Evolutionary conservation across 1,140 invertebrate genomes (phyloP).

Genomic region (Popillia japonica): DNA sequence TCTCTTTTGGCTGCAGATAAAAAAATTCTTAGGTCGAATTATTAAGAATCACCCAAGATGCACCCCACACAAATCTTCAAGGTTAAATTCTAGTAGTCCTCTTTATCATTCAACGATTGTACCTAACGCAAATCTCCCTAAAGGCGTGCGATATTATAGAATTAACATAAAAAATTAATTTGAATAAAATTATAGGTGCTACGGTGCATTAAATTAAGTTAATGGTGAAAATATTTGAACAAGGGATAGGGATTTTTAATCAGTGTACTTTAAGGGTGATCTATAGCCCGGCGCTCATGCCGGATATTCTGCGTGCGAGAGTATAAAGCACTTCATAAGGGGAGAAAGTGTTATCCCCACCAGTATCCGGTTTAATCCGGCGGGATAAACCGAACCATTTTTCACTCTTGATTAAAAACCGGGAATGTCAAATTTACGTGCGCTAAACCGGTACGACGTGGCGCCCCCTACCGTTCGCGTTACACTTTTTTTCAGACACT

Average conservation of each 20-base stretch:
- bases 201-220: background rate
- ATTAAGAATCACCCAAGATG: no score
- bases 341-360: background rate
- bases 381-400: constrained; percentile 40
- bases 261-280: background rate
- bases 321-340: constrained; percentile 1
- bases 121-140: no score
- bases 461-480: background rate
- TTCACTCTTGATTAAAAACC: constrained; percentile 41
- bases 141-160: background rate
- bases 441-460: no score
- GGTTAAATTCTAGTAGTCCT: no score
- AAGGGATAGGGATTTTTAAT: constrained; percentile 11
- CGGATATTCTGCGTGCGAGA: no score
- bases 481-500: constrained; percentile 21
- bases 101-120: no score
- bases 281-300: no score
- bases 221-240: background rate
- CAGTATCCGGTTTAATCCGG: constrained; percentile 1
- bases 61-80: no score
- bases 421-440: constrained; percentile 36
- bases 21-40: no score
- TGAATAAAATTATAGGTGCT: background rate
- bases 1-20: no score
- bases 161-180: no score